Evolutionary conservation across 2,888 invertebrate genomes (phyloP).

Genomic region (Ennomos erosarius): DNA sequence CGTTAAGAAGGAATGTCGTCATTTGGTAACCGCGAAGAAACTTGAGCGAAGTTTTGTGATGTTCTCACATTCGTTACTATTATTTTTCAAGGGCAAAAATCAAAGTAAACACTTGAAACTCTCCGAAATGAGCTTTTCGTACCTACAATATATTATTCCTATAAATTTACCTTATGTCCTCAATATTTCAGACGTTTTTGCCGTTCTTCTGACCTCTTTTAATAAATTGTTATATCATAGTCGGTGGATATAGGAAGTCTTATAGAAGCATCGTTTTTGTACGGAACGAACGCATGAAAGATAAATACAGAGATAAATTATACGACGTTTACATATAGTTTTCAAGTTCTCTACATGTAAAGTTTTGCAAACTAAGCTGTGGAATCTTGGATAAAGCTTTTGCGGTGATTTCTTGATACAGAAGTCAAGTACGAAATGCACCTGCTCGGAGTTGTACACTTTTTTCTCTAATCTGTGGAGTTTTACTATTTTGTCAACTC

Average conservation of each 20-base stretch:
- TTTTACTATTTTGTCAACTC: too few species aligned
- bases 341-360: too few species aligned
- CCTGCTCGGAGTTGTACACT: too few species aligned
- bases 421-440: too few species aligned
- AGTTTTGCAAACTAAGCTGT: too few species aligned
- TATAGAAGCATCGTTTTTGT: too few species aligned
- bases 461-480: too few species aligned
- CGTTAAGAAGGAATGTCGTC: constrained; percentile 25
- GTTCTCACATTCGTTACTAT: constrained; percentile 52
- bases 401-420: too few species aligned
- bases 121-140: constrained; percentile 72
- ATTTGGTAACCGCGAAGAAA: constrained; percentile 36
- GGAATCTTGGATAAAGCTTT: too few species aligned
- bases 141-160: constrained; percentile 79
- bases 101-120: constrained; percentile 74
- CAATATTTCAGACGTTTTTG: constrained; percentile 82
- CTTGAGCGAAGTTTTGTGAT: constrained; percentile 46
- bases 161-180: constrained; percentile 81
- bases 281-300: too few species aligned
- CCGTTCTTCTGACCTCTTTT: constrained; percentile 70
- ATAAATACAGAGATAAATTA: too few species aligned
- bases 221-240: constrained; percentile 64
- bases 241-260: constrained; percentile 53
- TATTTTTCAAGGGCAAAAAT: constrained; percentile 66
- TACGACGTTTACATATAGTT: too few species aligned